Evolutionary conservation across 2,113 vertebrate species (phyloP).

Genomic region (Datnioides undecimradiatus): DNA sequence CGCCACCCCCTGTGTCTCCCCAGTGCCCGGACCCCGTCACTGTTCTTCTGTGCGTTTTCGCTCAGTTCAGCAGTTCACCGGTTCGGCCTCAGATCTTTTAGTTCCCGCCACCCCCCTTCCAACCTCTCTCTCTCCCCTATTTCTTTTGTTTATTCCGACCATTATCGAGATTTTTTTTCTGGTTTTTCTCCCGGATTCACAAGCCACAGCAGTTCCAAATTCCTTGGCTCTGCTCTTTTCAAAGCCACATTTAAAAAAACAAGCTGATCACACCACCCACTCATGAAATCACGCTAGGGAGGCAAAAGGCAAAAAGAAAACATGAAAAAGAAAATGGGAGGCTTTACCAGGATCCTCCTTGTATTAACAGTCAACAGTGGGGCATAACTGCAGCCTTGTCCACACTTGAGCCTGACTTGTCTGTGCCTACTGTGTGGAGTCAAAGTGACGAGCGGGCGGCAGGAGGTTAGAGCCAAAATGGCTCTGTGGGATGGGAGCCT

Average conservation of each 20-base stretch:
- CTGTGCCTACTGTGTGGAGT: constrained; percentile 69
- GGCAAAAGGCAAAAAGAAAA: constrained; percentile 65
- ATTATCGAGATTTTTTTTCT: constrained; percentile 78
- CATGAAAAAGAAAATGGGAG: constrained; percentile 55
- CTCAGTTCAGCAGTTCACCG: constrained; percentile 74
- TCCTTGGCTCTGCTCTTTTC: constrained; percentile 81
- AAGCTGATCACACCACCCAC: constrained; percentile 81
- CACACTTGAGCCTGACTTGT: constrained; percentile 56
- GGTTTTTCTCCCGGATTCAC: constrained; percentile 74
- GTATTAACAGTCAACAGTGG: constrained; percentile 59
- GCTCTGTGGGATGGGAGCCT: constrained; percentile 77
- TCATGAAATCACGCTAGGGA: constrained; percentile 79
- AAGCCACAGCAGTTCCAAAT: constrained; percentile 84
- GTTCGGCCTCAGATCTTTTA: constrained; percentile 70
- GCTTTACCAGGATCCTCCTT: constrained; percentile 35
- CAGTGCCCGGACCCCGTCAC: constrained; percentile 80
- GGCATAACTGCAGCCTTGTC: constrained; percentile 71
- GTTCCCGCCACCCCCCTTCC: no score
- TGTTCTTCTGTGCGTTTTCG: constrained; percentile 64
- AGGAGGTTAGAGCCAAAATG: constrained; percentile 69
- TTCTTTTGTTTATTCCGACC: constrained; percentile 80
- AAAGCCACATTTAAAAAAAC: constrained; percentile 84
- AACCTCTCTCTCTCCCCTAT: neutral
- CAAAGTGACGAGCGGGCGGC: constrained; percentile 69
- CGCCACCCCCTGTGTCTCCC: constrained; percentile 83